A percentile compares a stretch with the other conserved stretches of the same genome.
Evolutionary conservation across 2,113 vertebrate species (phyloP).

Genomic region (Rafetus swinhoei): DNA sequence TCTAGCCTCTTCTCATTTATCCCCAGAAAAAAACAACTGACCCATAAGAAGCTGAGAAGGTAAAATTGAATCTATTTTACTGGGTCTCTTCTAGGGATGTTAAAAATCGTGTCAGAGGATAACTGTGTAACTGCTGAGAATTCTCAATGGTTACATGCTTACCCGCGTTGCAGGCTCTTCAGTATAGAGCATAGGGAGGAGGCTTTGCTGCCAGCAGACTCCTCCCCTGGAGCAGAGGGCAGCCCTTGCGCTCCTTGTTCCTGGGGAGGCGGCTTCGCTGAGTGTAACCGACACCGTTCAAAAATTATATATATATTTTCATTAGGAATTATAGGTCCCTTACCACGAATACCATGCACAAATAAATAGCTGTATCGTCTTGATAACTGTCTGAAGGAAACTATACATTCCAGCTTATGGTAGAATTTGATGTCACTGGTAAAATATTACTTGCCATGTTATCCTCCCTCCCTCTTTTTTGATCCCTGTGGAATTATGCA

Average conservation of each 20-base stretch:
- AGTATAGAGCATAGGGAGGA: no score
- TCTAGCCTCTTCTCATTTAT: not conserved
- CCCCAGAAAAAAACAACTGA: not conserved
- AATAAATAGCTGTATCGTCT: not conserved
- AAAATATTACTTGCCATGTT: not conserved
- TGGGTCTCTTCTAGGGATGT: not conserved
- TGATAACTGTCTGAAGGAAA: not conserved
- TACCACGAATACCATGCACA: not conserved
- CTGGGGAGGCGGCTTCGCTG: no score
- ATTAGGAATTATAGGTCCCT: not conserved
- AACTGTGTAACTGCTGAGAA: no score
- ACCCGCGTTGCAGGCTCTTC: no score
- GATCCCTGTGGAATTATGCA: not conserved
- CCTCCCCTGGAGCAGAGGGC: no score
- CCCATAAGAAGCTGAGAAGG: not conserved
- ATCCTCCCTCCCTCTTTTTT: not conserved
- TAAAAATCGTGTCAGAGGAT: no score
- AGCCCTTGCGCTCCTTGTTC: no score
- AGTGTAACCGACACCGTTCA: no score
- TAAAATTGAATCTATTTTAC: not conserved
- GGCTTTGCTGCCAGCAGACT: no score
- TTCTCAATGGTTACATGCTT: no score
- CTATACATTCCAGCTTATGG: not conserved
- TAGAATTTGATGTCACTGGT: not conserved
- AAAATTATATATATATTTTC: fast-evolving